Evolutionary conservation across 2,797 vertebrate genomes (phyloP).

Genomic region (Brotula barbata): DNA sequence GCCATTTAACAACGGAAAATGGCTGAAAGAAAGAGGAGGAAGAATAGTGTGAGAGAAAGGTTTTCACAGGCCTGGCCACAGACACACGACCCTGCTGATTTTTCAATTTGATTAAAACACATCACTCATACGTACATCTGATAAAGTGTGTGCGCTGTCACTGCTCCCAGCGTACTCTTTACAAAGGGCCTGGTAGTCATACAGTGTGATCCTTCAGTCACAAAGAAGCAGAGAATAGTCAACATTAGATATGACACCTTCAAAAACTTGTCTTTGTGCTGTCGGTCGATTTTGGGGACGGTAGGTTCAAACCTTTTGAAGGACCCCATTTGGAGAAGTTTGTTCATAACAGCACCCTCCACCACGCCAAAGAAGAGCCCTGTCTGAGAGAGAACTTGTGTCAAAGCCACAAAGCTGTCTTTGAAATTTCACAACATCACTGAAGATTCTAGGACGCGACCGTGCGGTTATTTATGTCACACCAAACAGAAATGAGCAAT

Average conservation of each 20-base stretch:
- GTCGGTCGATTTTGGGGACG: not conserved
- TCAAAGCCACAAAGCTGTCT: slow-evolving; percentile 22
- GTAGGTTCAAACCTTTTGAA: slow-evolving; percentile 89
- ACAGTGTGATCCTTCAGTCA: slow-evolving; percentile 88
- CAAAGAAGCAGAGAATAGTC: slow-evolving; percentile 13
- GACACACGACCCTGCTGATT: no score
- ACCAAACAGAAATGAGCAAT: no score
- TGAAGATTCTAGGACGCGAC: no score
- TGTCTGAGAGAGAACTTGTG: slow-evolving; percentile 80
- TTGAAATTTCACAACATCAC: no score
- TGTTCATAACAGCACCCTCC: slow-evolving; percentile 97
- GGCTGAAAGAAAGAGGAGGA: slow-evolving; percentile 79
- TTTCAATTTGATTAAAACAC: no score
- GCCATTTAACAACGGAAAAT: slow-evolving; percentile 92
- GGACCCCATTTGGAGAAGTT: slow-evolving; percentile 95
- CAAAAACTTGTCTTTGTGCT: not conserved
- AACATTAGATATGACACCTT: not conserved
- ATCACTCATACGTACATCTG: slow-evolving; percentile 92
- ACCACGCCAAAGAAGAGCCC: slow-evolving; percentile 96
- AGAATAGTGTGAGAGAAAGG: no score
- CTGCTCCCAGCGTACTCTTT: slow-evolving; percentile 92
- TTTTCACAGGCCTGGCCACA: no score
- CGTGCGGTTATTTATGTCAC: no score
- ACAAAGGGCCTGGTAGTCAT: slow-evolving; percentile 97
- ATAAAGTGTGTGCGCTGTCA: slow-evolving; percentile 85